These are phyloP conservation scores for Columba livia DNA, from an alignment of 2,113 vertebrate species.

Conservation along the genomic window DNA sequence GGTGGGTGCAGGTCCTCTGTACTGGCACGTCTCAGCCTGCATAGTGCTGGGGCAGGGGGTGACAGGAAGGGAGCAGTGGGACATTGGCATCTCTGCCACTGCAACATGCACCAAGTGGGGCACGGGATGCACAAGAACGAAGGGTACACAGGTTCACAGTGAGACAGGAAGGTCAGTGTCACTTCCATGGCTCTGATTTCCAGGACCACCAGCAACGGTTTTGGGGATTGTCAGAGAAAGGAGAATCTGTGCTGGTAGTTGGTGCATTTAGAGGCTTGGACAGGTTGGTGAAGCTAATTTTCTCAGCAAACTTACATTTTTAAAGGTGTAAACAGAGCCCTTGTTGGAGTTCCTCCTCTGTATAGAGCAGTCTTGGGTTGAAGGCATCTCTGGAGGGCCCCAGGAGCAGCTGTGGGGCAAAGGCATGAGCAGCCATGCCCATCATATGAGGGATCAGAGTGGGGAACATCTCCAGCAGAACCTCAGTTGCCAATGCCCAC, in stretches of 20 bases:
- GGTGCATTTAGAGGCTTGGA: not conserved
- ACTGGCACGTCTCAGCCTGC: not conserved
- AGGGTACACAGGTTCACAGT: not conserved
- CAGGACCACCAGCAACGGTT: not conserved
- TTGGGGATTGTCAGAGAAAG: accelerated
- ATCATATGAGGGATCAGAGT: not conserved
- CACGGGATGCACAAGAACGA: accelerated
- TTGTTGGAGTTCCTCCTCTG: not conserved
- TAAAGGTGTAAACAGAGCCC: not conserved
- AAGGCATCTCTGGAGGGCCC: not conserved
- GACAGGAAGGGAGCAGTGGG: not conserved
- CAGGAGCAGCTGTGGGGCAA: accelerated
- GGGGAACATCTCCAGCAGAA: not conserved
- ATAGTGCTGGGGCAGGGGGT: accelerated
- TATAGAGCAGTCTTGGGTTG: not conserved
- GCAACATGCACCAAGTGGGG: not conserved
- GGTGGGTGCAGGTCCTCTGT: not conserved
- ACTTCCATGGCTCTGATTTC: not conserved
- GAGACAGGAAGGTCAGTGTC: not conserved
- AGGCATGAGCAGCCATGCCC: not conserved
- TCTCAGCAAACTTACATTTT: not conserved
- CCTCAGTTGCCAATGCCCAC: accelerated
- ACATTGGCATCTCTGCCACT: not conserved
- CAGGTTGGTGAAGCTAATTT: not conserved
- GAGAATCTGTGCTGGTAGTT: not conserved